A percentile compares a stretch with the other conserved stretches of the same genome.
phyloP scores from a whole-genome alignment of 2,797 vertebrate species.

The Microctenopoma lineatum region DNA sequence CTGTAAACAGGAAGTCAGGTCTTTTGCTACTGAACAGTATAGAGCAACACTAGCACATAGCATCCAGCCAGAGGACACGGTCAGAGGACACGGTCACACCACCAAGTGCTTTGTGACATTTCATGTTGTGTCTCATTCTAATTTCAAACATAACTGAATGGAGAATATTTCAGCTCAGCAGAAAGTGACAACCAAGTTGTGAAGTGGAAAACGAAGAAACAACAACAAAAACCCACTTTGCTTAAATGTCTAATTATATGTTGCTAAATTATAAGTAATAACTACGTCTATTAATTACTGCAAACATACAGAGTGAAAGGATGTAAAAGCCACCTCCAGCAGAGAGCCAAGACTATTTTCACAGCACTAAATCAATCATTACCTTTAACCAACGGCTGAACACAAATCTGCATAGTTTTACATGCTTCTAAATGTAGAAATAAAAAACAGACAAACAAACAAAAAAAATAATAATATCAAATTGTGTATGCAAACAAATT shows the following conservation, averaged over 20 bases:
- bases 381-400: conserved; percentile 13
- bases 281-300: conserved; percentile 13
- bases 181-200: conserved; percentile 18
- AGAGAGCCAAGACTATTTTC: conserved; percentile 27
- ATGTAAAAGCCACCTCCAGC: conserved; percentile 5
- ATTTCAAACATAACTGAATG: conserved; percentile 13
- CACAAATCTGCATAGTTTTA: conserved; percentile 16
- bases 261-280: background rate
- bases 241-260: conserved; percentile 9
- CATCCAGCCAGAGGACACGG: conserved; percentile 15
- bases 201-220: background rate
- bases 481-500: conserved; percentile 24
- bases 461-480: background rate
- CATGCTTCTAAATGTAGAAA: background rate
- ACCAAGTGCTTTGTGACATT: conserved; percentile 8
- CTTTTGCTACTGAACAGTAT: conserved; percentile 28
- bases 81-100: conserved; percentile 17
- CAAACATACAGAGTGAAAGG: background rate
- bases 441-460: background rate
- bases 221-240: background rate
- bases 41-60: conserved; percentile 32
- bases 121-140: conserved; percentile 14
- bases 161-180: background rate
- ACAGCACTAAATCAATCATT: conserved; percentile 6
- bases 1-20: conserved; percentile 38